Percentiles rank a stretch among this genome's conserved stretches.
phyloP scores from a whole-genome alignment of 2,113 vertebrate genomes.

The Eleginops maclovinus region DNA sequence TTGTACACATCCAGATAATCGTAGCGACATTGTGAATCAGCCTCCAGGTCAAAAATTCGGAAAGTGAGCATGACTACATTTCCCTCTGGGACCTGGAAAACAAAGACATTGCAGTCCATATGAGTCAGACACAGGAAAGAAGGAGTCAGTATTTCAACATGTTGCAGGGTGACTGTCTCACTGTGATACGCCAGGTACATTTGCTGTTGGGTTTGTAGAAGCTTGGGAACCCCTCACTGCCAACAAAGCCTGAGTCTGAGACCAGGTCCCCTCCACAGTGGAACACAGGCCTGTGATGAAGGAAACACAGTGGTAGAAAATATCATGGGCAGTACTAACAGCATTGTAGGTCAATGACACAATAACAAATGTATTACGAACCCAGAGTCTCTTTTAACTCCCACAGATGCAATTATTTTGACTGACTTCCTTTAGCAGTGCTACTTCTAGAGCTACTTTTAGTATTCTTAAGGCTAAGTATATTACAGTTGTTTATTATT shows the following conservation, averaged over 20 bases:
- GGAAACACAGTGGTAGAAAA: background rate
- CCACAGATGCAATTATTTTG: background rate
- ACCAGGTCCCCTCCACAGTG: slow-evolving; percentile 88
- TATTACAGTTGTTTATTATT: background rate
- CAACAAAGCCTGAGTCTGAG: slow-evolving; percentile 88
- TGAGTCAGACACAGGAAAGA: slow-evolving; percentile 18
- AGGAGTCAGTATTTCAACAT: background rate
- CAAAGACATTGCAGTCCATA: background rate
- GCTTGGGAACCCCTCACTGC: slow-evolving; percentile 90
- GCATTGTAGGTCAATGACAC: background rate
- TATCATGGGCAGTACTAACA: background rate
- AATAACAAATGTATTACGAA: background rate
- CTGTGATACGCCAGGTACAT: slow-evolving; percentile 91
- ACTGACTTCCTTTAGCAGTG: background rate
- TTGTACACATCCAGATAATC: slow-evolving; percentile 91
- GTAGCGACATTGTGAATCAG: slow-evolving; percentile 88
- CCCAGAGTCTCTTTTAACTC: background rate
- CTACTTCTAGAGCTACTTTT: too few relatives aligned
- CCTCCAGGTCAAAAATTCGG: slow-evolving; percentile 90
- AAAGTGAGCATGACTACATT: slow-evolving; percentile 89
- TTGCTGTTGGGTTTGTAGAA: slow-evolving; percentile 88
- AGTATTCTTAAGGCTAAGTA: background rate
- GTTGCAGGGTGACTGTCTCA: slow-evolving; percentile 71
- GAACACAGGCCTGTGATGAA: slow-evolving; percentile 86
- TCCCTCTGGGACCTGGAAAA: slow-evolving; percentile 87